Base-by-base conservation (phyloP, 2,888 invertebrate genomes). In the Morinoia aosen region DNA sequence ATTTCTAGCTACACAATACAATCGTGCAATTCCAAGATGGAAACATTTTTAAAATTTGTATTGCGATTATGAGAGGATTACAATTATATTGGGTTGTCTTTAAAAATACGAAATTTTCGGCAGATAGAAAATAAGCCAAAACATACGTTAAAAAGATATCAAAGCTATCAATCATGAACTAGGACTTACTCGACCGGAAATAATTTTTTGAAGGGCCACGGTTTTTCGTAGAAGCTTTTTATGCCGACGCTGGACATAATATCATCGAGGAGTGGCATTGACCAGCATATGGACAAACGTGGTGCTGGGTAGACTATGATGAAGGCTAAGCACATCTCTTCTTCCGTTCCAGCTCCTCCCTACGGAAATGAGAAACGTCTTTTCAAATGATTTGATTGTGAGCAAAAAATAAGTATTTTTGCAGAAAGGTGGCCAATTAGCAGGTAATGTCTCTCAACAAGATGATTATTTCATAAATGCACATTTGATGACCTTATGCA, bases 241-340 rank as follows among this genome's bases (percentile, higher is more conserved):
- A 76, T 33, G 16, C 76, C 76, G 25, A 76, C 25, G 33, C 76
- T 76, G 8, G 76, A 19, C 16, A 76, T 10, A 8, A 76, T 10
- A 39, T 56, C 90, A 2, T 25, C 16, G 8, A 40, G 4, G 10
- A 7, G 58, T 8, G 95, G 98, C 98, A 98, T 98, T 58, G 98
- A 98, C 97, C 98, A 98, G 97, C 99, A 99, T 0, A 98, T 98
- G 0, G 98, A 98, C 16, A 99, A 97, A 95, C 98, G 98, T 0
- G 98, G 98, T 96, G 98, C 98, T 0, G 99, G 99, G 97, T 99
- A 99, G 97, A 99, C 98, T 7, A 98, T 97, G 0, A 98, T 97
- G 97, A 98, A 98, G 0, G 98, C 98, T 10, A 99, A 97, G 97
- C 99, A 99, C 98, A 98, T 98, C 97, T 99, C 99, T 97, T 99